Percentiles rank a stretch among this genome's conserved stretches.
Evolutionary conservation across 2,888 invertebrate genomes (phyloP).

Genomic region (Ceratothoa steindachneri): DNA sequence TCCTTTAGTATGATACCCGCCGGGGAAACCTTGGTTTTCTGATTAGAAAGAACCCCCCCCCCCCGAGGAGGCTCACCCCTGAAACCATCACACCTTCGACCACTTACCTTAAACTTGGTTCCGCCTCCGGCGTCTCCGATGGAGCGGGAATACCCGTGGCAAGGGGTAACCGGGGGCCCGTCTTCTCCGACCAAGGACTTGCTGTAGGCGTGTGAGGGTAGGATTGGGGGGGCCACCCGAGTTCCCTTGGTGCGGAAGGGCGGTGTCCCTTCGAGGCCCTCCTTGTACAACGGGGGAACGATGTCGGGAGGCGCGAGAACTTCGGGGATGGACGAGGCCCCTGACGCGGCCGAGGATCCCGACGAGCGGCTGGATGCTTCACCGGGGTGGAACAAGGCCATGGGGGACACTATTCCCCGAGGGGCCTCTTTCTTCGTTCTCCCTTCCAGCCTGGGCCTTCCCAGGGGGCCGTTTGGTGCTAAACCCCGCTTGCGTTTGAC

Average conservation of each 20-base stretch:
- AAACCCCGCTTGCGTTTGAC: neutral
- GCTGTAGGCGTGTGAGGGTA: conserved; percentile 2
- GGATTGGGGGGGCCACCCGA: neutral
- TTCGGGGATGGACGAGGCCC: neutral
- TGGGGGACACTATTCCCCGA: too few relatives aligned
- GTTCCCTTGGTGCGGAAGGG: neutral
- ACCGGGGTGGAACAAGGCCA: too few relatives aligned
- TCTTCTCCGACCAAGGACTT: conserved; percentile 28
- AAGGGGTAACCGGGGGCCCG: conserved; percentile 12
- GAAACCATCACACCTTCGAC: too few relatives aligned
- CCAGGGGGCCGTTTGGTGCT: conserved; percentile 6
- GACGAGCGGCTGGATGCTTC: neutral
- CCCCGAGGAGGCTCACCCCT: neutral
- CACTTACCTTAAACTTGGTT: neutral
- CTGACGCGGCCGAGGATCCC: neutral
- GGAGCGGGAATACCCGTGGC: conserved; percentile 40
- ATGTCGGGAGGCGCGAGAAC: neutral
- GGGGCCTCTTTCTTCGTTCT: neutral
- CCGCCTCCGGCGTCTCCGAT: conserved; percentile 9
- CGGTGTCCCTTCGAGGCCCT: neutral
- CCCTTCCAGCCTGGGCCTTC: neutral
- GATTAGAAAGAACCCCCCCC: too few relatives aligned
- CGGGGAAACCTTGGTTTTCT: too few relatives aligned
- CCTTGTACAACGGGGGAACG: neutral
- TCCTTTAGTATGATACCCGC: too few relatives aligned